Base-by-base conservation (phyloP, 2,888 invertebrate species). In the Drosophila helvetica region DNA sequence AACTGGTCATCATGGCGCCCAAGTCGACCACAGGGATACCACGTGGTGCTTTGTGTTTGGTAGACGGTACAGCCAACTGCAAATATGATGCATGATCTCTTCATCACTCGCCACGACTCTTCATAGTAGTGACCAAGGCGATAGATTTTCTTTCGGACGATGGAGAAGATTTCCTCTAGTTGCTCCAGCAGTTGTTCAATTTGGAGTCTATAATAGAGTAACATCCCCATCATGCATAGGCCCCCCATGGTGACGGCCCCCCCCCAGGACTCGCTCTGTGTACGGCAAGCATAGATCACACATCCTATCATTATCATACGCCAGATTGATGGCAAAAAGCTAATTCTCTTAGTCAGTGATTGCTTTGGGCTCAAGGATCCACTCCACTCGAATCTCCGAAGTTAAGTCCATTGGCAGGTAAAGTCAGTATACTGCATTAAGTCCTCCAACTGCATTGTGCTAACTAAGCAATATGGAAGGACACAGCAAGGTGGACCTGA, bases 351-450 rank as follows among this genome's bases (percentile, higher is more conserved):
- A 10, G n/a, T 3, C 2, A 25, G 1, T 6, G 46, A 7, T 8
- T 8, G 7, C 10, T 9, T 4, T 15, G 30, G 9, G 10, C 30
- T 18, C 25, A 1, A n/a, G 12, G 12, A 61, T 38, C 61, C 56
- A 6, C 18, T 47, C 46, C 56, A 61, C 18, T 46, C 18, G 17
- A 10, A 25, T 47, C 46, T 46, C 12, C 56, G 60, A 22, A 61
- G 5, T 18, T 22, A 9, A 9, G 22, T 17, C 55, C 15, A 30
- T 18, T 17, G 22, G 5, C 56, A 61, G 15, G 56, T 33, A 9
- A 45, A 55, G 15, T 60, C 60, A 15, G 33, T 56, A 22, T 61
- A 61, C 3, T 8, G 10, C 56, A 56, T 61, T 27, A 61, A 56
- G 18, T 61, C 47, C 18, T 56, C 33, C 25, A 61, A n/a, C n/a